Percentiles rank a stretch among this genome's conserved stretches.
These are phyloP conservation scores for Hydrotaea cyrtoneurina DNA, from an alignment of 2,888 invertebrate species.

Conservation along the genomic window DNA sequence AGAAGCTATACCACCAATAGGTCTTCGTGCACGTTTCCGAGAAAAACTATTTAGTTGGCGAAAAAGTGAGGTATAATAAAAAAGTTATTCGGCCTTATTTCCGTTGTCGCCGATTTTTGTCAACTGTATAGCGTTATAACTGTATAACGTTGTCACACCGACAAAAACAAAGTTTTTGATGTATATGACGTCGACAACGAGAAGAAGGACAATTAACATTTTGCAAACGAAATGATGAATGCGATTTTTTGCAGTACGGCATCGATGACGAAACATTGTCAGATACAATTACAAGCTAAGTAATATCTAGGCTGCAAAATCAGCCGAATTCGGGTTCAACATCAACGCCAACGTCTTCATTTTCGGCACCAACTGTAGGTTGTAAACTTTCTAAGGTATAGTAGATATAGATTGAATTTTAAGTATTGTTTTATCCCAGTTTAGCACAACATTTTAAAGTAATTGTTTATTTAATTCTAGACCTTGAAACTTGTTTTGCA, in stretches of 20 bases:
- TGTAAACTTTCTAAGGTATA: conserved; percentile 47
- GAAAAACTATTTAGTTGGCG: too few relatives aligned
- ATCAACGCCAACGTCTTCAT: conserved; percentile 34
- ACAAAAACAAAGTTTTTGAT: too few relatives aligned
- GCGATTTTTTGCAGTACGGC: not conserved
- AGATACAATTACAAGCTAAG: conserved; percentile 37
- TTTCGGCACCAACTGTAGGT: conserved; percentile 7
- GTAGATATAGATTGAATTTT: not conserved
- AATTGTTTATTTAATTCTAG: conserved; percentile 18
- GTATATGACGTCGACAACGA: too few relatives aligned
- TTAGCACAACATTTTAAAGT: not conserved
- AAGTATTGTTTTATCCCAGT: not conserved
- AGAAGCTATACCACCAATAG: too few relatives aligned
- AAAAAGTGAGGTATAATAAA: too few relatives aligned
- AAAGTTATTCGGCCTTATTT: too few relatives aligned
- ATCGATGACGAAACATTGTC: conserved; percentile 38
- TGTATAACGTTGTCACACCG: too few relatives aligned
- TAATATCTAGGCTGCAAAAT: conserved; percentile 41
- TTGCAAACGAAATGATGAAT: not conserved
- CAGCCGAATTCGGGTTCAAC: conserved; percentile 2
- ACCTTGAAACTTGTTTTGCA: conserved; percentile 17
- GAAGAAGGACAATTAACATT: not conserved
- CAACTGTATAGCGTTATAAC: too few relatives aligned
- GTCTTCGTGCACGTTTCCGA: too few relatives aligned
- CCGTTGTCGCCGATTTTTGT: too few relatives aligned